Conservation (phyloP, 2,797 vertebrate species). For the Platalea minor region DNA sequence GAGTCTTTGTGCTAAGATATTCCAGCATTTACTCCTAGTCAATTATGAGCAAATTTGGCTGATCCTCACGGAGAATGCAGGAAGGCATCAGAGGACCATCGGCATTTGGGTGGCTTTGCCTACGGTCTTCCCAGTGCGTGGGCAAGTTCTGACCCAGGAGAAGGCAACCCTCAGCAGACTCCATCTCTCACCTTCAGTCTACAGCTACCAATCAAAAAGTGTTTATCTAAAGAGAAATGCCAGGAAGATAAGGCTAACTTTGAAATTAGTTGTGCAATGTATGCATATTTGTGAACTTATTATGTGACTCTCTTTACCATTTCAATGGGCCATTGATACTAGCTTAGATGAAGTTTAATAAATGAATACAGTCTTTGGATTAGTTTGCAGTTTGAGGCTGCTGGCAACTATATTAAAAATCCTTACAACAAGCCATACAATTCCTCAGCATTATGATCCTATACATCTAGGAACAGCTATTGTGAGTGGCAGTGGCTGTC, state of each 20-base stretch:
- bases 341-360: slow-evolving; percentile 51
- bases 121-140: neutral
- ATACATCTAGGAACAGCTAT: slow-evolving; percentile 39
- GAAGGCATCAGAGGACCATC: neutral
- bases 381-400: slow-evolving; percentile 36
- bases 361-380: slow-evolving; percentile 29
- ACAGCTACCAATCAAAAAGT: neutral
- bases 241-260: neutral
- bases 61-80: neutral
- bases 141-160: neutral
- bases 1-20: neutral
- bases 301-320: neutral
- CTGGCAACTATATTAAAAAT: slow-evolving; percentile 11
- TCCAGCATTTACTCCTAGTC: neutral
- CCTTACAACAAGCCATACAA: neutral
- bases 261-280: neutral
- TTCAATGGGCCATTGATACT: slow-evolving; percentile 29
- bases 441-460: slow-evolving; percentile 4
- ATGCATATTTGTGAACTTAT: neutral
- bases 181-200: neutral
- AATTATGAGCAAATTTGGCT: neutral
- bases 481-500: slow-evolving; percentile 29
- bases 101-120: neutral
- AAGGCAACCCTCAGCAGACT: neutral
- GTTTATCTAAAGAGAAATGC: neutral